Conservation (phyloP, 2,797 vertebrate genomes). For the Coccyzus lansbergi region DNA sequence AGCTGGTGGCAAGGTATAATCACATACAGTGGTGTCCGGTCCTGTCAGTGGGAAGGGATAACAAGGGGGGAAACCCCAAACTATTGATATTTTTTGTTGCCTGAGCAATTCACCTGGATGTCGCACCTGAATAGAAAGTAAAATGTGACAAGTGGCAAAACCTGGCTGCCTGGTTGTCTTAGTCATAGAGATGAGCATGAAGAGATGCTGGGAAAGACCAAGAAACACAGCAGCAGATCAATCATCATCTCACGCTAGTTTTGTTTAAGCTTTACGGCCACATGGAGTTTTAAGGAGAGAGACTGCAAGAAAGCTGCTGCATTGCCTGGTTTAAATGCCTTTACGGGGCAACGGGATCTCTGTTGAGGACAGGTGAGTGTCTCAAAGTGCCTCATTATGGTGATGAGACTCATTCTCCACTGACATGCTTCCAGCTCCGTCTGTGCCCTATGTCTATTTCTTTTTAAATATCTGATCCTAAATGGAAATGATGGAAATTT, state of each 20-base stretch:
- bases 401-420: constrained; percentile 3
- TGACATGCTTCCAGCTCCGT: not conserved
- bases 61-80: not conserved
- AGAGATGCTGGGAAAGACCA: not conserved
- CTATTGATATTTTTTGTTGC: not conserved
- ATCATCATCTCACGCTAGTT: not conserved
- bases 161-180: not conserved
- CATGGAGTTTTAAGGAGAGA: not conserved
- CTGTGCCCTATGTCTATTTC: not conserved
- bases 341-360: not conserved
- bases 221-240: rapidly evolving
- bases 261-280: not conserved
- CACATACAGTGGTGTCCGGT: not conserved
- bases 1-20: not conserved
- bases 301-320: not conserved
- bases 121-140: not conserved
- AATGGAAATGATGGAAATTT: constrained; percentile 30
- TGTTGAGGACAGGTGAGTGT: not conserved
- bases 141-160: not conserved
- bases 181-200: not conserved
- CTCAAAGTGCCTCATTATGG: constrained; percentile 23
- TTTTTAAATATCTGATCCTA: constrained; percentile 5
- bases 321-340: not conserved
- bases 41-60: not conserved
- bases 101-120: not conserved